Base-by-base conservation (phyloP, 2,797 vertebrate genomes). In the Petrocephalus sullivani region DNA sequence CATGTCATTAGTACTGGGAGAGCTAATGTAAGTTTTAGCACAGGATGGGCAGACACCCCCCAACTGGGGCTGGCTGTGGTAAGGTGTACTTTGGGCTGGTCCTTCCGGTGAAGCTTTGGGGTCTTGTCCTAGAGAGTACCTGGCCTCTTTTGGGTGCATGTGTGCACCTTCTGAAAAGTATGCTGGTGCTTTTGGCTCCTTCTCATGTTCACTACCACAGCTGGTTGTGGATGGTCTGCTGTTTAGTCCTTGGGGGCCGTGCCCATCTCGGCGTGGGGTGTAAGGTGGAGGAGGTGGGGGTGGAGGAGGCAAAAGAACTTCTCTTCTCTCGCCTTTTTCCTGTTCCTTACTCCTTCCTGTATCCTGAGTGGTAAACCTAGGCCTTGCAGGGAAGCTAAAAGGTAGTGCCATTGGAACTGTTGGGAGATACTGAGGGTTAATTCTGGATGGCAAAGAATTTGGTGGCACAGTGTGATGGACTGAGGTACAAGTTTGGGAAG, bases 271-370 rank as follows among this genome's bases (percentile, higher is more conserved):
- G 75, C 95, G 94, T 51, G 95, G 95, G n/a, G 95, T 95, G 90
- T 96, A 96, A 8, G 95, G 95, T 86, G 95, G 95, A 54, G 95
- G 95, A 1, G 91, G 92, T 21, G 95, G 95, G 10, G 95, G 95
- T 87, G 95, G 95, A 1, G 92, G 92, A 89, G 95, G 95, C 91
- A 95, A 95, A 92, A 93, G 94, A 21, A 90, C 94, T 91, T 91
- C 94, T 71, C 89, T 87, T 61, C 86, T 87, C 58, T 75, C 58
- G 4, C 54, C 86, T 21, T 33, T 33, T 71, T 87, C 89, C 85
- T 78, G 87, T 83, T 89, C 90, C 85, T 64, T 88, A 56, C 21
- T 94, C 94, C 93, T 95, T 91, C 94, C 57, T 37, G 37, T 95
- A 90, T 95, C 95, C 95, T 96, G 95, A 96, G 95, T 89, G 81